A percentile compares a stretch with the other conserved stretches of the same genome.
Evolutionary conservation across 2,888 invertebrate genomes (phyloP).

Genomic region (Lepidocyrtoides sp.): DNA sequence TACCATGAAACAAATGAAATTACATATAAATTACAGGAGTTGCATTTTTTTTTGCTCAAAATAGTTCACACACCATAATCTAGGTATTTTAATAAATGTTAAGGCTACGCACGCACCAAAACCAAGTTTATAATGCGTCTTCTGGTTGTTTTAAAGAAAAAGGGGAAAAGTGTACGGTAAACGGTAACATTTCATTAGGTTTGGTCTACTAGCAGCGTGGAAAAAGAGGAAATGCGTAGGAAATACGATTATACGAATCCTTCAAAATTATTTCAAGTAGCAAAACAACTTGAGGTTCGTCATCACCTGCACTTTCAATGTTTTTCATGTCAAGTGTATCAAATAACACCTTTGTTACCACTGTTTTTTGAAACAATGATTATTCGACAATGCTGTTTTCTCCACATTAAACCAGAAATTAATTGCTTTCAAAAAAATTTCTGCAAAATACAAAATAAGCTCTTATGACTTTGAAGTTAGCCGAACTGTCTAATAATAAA

Average conservation of each 20-base stretch:
- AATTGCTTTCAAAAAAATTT: slow-evolving; percentile 10
- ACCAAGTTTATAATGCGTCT: not conserved
- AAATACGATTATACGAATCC: not conserved
- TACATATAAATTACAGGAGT: not conserved
- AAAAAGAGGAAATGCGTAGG: slow-evolving; percentile 50
- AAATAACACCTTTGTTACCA: slow-evolving; percentile 13
- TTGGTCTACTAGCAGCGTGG: slow-evolving; percentile 48
- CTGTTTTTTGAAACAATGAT: not conserved
- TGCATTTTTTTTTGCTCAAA: not conserved
- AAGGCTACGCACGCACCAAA: not conserved
- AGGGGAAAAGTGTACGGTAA: not conserved
- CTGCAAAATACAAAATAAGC: not conserved
- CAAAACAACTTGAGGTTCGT: too few species aligned
- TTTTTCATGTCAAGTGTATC: slow-evolving; percentile 31
- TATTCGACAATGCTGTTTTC: not conserved
- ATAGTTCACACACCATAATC: not conserved
- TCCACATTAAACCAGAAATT: not conserved
- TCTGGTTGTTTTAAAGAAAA: not conserved
- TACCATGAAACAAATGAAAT: slow-evolving; percentile 15
- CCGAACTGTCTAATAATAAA: too few species aligned
- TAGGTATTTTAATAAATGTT: not conserved
- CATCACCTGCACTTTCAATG: not conserved
- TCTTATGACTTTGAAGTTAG: not conserved
- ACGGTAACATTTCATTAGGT: slow-evolving; percentile 30
- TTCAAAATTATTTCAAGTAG: too few species aligned